A percentile compares a stretch with the other conserved stretches of the same genome.
Conservation (phyloP, 2,797 vertebrate genomes). For the Artibeus jamaicensis region DNA sequence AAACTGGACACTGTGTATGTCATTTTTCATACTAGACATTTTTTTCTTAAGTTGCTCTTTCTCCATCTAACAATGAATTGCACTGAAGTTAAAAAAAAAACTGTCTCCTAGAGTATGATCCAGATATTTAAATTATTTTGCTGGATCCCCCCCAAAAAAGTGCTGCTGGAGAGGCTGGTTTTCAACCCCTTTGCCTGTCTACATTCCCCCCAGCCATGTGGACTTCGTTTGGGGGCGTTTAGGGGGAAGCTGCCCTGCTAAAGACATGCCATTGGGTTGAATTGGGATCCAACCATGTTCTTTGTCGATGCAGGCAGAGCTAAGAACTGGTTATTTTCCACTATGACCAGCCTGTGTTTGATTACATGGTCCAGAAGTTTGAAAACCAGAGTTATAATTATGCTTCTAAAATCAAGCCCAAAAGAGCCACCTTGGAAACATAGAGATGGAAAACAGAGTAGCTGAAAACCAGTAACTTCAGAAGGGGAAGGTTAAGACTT, state of each 20-base stretch:
- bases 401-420: constrained; percentile 65
- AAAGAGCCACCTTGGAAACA: constrained; percentile 50
- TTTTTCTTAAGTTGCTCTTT: background rate
- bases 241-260: background rate
- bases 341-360: constrained; percentile 50
- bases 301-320: background rate
- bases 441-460: constrained; percentile 52
- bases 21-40: background rate
- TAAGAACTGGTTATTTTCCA: constrained; percentile 4
- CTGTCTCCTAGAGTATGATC: background rate
- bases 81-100: background rate
- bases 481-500: constrained; percentile 44
- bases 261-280: background rate
- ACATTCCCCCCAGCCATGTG: background rate
- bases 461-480: constrained; percentile 63
- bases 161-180: background rate
- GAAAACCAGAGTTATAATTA: constrained; percentile 70
- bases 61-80: background rate
- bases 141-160: background rate
- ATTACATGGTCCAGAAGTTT: constrained; percentile 56
- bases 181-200: background rate
- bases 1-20: background rate
- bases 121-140: constrained; percentile 6
- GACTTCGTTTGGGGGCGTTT: background rate
- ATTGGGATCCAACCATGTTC: background rate